Base-by-base conservation (phyloP, 2,797 vertebrate species). In the Eurystomus glaucurus region DNA sequence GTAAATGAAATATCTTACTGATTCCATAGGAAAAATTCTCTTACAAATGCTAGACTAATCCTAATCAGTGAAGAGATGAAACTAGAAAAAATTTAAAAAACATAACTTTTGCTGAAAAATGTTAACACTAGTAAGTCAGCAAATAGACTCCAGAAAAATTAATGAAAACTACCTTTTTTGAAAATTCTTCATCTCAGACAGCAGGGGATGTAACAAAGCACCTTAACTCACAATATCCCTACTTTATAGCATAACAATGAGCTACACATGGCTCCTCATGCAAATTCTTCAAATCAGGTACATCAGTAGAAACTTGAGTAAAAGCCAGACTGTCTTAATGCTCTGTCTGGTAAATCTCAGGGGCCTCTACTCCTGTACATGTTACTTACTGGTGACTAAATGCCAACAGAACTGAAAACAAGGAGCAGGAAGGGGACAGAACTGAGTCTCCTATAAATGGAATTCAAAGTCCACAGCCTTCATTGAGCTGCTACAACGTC, bases 381-480 rank as follows among this genome's bases (percentile, higher is more conserved):
- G 3, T 52, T 17, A 11, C 6, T 51, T 19, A 41, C 11, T 46
- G 26, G 16, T 48, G n/a, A 51, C 21, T 21, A 9, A 41, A 45
- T 37, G 26, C 10, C 80, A 70, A 51, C 12, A 55, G 26, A 85
- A 28, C 11, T 51, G 46, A 51, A 87, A 85, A 26, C 6, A 39
- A 58, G 57, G 33, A 48, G 10, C 6, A 45, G 18, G 10, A 78
- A 57, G 3, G 11, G 10, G 18, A 5, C 13, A 82, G 41, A 69
- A 50, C 4, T 0, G 0, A 57, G 14, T 19, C 10, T 11, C 5
- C 11, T 9, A 25, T 1, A 52, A 76, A 55, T 35, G 25, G 52
- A 68, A 25, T 3, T 60, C 3, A 3, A 80, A 52, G 11, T 46
- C 25, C 39, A 16, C 10, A 60, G 10, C 21, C 10, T 70, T 19